phyloP scores from a whole-genome alignment of 2,113 vertebrate genomes.

The Myrmecophaga tridactyla region DNA sequence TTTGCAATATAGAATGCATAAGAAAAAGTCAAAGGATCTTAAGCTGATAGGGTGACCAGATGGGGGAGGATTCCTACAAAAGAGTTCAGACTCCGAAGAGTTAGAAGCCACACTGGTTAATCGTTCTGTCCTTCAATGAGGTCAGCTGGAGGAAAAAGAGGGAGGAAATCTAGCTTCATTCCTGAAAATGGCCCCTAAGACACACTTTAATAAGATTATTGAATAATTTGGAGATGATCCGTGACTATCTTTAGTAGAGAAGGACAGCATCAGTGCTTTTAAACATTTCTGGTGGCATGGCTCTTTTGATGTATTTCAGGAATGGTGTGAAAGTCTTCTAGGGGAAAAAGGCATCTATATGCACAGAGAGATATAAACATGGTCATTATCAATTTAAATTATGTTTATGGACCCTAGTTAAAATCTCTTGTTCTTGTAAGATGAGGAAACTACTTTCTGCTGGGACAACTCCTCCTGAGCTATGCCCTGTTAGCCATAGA shows the following conservation, averaged over 20 bases:
- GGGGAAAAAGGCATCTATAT: background rate
- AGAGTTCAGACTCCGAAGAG: background rate
- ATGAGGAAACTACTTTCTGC: background rate
- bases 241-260: background rate
- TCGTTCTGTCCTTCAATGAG: background rate
- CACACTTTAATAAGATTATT: background rate
- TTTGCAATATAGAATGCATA: background rate
- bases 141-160: background rate
- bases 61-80: background rate
- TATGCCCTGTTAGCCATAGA: too few relatives aligned
- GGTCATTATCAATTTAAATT: too few relatives aligned
- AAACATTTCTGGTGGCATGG: background rate
- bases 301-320: background rate
- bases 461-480: too few relatives aligned
- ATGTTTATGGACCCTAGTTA: background rate
- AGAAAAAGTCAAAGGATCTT: background rate
- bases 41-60: background rate
- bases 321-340: background rate
- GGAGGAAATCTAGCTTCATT: background rate
- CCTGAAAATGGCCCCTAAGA: background rate
- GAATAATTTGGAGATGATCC: background rate
- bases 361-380: background rate
- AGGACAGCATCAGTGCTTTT: background rate
- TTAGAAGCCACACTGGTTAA: background rate
- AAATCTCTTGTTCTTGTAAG: background rate